Evolutionary conservation across 2,888 invertebrate species (phyloP).

Genomic region (Pristionchus arcanus): DNA sequence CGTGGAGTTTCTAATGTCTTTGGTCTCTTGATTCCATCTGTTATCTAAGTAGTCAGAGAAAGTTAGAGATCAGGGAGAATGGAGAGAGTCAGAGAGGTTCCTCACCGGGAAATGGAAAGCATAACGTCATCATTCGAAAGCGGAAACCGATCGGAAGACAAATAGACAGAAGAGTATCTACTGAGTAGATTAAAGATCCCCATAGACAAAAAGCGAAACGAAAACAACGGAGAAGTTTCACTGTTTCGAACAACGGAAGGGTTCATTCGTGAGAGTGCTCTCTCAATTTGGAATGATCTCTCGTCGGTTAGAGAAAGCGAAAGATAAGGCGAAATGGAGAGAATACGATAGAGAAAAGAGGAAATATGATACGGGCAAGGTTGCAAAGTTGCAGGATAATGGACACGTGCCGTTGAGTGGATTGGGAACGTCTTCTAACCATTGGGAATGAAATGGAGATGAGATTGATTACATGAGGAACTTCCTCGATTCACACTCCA

Average conservation of each 20-base stretch:
- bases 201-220: not conserved
- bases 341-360: not conserved
- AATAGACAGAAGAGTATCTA: not conserved
- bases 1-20: not conserved
- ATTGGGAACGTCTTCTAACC: not conserved
- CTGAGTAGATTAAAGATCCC: slow-evolving; percentile 25
- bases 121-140: not conserved
- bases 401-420: not conserved
- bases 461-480: not conserved
- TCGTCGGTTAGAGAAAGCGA: not conserved
- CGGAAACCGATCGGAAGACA: not conserved
- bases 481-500: not conserved
- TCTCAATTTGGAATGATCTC: not conserved
- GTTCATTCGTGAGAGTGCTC: not conserved
- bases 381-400: not conserved
- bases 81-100: not conserved
- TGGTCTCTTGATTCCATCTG: not conserved
- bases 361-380: not conserved
- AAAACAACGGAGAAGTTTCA: slow-evolving; percentile 32
- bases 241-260: not conserved
- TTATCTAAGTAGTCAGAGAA: not conserved
- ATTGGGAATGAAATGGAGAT: too few species aligned
- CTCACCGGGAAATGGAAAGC: not conserved
- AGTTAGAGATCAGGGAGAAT: not conserved
- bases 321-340: not conserved